phyloP scores from a whole-genome alignment of 2,888 invertebrate genomes.

The Callosobruchus maculatus region DNA sequence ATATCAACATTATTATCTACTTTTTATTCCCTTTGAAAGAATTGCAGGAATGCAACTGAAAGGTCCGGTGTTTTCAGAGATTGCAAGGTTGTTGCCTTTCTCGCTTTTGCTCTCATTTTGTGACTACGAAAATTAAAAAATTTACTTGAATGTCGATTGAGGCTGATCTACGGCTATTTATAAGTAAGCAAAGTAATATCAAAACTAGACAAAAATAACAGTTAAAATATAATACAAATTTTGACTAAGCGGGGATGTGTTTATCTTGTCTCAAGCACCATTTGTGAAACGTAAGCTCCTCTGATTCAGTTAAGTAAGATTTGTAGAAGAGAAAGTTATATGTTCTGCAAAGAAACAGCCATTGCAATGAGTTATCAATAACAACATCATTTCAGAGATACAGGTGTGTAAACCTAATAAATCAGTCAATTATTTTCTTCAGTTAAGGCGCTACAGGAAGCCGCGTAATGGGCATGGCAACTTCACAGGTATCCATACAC shows the following conservation, averaged over 20 bases:
- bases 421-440: not conserved
- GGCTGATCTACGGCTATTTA: too few relatives aligned
- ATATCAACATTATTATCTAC: not conserved
- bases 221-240: too few relatives aligned
- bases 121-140: not conserved
- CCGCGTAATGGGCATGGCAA: not conserved
- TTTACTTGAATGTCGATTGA: not conserved
- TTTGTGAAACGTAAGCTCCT: too few relatives aligned
- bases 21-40: not conserved
- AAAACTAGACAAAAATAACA: too few relatives aligned
- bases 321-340: too few relatives aligned
- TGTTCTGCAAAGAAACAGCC: too few relatives aligned
- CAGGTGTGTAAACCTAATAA: not conserved
- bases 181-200: too few relatives aligned
- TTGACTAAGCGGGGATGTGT: too few relatives aligned
- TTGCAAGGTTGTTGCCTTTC: not conserved
- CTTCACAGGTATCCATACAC: not conserved
- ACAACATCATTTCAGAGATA: too few relatives aligned
- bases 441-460: not conserved
- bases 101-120: not conserved
- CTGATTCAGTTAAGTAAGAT: too few relatives aligned
- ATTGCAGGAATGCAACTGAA: not conserved
- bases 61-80: not conserved
- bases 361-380: too few relatives aligned
- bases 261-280: too few relatives aligned